Conservation (phyloP, 2,888 invertebrate genomes). For the Druceiella hillmani region DNA sequence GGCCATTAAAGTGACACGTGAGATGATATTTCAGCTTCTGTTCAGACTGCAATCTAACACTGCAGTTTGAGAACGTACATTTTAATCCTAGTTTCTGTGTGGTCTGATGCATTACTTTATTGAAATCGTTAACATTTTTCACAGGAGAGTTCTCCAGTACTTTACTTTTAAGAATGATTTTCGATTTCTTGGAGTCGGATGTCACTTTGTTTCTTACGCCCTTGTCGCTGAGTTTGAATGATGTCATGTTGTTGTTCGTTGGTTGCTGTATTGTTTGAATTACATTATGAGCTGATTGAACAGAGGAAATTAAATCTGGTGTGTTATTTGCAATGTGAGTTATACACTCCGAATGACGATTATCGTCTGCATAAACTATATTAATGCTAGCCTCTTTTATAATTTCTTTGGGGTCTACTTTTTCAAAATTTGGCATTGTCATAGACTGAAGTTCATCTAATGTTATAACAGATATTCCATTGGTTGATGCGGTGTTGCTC, state of each 20-base stretch:
- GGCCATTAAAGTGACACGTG: conserved; percentile 53
- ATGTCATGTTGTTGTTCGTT: too few species aligned
- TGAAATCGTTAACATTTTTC: neutral
- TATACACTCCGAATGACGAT: too few species aligned
- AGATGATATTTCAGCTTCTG: conserved; percentile 60
- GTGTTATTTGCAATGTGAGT: conserved; percentile 34
- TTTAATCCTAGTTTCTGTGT: conserved; percentile 29
- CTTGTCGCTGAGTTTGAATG: too few species aligned
- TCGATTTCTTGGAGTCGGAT: too few species aligned
- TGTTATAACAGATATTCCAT: conserved; percentile 43
- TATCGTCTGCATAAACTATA: conserved; percentile 42
- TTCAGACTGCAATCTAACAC: conserved; percentile 49
- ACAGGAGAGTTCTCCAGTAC: too few species aligned
- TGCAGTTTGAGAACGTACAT: conserved; percentile 53
- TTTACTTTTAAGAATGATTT: too few species aligned
- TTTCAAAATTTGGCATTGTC: conserved; percentile 46
- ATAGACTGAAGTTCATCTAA: conserved; percentile 45
- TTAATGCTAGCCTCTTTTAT: conserved; percentile 48
- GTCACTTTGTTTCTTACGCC: too few species aligned
- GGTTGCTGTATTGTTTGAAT: too few species aligned
- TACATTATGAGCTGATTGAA: too few species aligned
- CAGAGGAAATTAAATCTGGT: conserved; percentile 45
- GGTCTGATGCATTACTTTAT: neutral
- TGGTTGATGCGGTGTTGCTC: conserved; percentile 33
- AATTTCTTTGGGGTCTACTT: conserved; percentile 45